These are phyloP conservation scores for Cnemophilus loriae DNA, from an alignment of 2,113 vertebrate species.

Conservation along the genomic window DNA sequence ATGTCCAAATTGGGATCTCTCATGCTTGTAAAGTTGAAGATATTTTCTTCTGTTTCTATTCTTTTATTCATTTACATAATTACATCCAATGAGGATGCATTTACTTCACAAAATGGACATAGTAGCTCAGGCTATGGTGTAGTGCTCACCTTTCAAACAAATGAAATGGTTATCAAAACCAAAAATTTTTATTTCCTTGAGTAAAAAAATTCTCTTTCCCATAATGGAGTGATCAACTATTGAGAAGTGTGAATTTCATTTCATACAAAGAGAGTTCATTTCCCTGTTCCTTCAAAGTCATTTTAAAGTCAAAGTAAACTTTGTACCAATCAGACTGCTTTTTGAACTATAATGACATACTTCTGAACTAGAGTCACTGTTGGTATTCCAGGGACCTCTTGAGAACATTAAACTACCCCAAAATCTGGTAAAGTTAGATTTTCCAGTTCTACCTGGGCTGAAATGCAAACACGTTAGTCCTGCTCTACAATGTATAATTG, in stretches of 20 bases:
- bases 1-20: not conserved
- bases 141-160: not conserved
- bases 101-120: not conserved
- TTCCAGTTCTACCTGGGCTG: not conserved
- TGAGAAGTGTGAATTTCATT: not conserved
- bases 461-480: not conserved
- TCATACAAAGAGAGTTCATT: not conserved
- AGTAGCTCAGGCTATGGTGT: not conserved
- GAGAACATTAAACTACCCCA: not conserved
- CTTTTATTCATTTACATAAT: not conserved
- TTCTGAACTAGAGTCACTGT: not conserved
- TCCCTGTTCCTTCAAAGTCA: not conserved
- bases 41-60: constrained; percentile 18
- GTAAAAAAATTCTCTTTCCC: not conserved
- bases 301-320: not conserved
- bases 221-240: not conserved
- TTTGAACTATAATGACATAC: not conserved
- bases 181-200: not conserved
- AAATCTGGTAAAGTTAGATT: not conserved
- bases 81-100: not conserved
- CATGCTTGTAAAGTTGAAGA: not conserved
- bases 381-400: not conserved
- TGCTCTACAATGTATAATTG: not conserved
- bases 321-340: not conserved
- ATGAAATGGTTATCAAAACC: not conserved